Percentiles rank a stretch among this genome's conserved stretches.
phyloP scores from a whole-genome alignment of 2,797 vertebrate genomes.

The Fratercula arctica region DNA sequence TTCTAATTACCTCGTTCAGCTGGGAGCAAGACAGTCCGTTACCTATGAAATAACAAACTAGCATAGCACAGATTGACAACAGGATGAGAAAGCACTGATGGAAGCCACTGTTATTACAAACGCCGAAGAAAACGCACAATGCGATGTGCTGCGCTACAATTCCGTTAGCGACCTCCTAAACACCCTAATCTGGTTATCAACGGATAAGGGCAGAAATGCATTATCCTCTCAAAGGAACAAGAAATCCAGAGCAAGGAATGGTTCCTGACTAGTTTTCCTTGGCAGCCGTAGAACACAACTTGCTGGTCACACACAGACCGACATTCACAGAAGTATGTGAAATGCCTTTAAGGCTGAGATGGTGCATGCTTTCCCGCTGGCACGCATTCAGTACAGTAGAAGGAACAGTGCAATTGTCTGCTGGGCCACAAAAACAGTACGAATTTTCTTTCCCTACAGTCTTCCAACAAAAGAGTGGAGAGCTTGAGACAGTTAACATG shows the following conservation, averaged over 20 bases:
- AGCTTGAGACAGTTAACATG: background rate
- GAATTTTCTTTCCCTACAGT: background rate
- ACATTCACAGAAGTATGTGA: background rate
- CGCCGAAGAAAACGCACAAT: accelerated
- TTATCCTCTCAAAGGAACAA: slow-evolving; percentile 17
- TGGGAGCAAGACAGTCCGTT: background rate
- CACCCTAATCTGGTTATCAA: slow-evolving; percentile 48
- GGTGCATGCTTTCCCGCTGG: background rate
- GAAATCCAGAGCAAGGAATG: accelerated
- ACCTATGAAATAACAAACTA: background rate
- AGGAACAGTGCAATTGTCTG: background rate
- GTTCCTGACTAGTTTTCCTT: background rate
- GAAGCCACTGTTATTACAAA: background rate
- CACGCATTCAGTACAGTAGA: accelerated
- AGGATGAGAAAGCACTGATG: background rate
- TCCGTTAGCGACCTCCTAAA: background rate
- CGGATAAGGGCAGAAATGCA: slow-evolving; percentile 2
- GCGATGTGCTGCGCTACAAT: accelerated
- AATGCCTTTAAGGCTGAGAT: background rate
- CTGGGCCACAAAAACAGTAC: background rate
- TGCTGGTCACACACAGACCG: background rate
- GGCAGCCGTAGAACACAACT: background rate
- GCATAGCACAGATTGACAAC: background rate
- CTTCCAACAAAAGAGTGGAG: background rate
- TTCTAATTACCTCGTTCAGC: background rate